A percentile compares a stretch with the other conserved stretches of the same genome.
These are phyloP conservation scores for Diacarnus erythraeanus DNA, from an alignment of 37 sponge, comb jelly and placozoan species.

Conservation along the genomic window DNA sequence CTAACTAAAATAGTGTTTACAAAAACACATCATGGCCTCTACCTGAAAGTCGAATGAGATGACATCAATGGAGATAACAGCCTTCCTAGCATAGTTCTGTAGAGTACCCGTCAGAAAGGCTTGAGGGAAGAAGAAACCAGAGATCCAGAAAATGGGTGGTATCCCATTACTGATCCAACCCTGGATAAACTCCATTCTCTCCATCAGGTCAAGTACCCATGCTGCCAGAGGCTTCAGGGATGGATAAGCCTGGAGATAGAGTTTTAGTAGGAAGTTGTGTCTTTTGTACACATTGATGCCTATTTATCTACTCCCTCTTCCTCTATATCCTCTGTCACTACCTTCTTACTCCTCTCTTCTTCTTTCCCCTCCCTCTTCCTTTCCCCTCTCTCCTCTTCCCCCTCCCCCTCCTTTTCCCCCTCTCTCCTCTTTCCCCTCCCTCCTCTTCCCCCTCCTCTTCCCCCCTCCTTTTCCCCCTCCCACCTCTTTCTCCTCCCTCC, in stretches of 20 bases:
- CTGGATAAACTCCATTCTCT: constrained; percentile 81
- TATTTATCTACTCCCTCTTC: too few species aligned
- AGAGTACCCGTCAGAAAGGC: constrained; percentile 98
- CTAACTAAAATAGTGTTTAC: too few species aligned
- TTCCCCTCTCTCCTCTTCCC: neutral
- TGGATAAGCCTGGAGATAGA: constrained; percentile 81
- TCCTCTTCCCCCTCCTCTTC: neutral
- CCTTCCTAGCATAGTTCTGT: constrained; percentile 94
- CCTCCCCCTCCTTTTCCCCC: constrained; percentile 2
- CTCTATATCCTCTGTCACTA: neutral
- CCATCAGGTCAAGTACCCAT: constrained; percentile 90
- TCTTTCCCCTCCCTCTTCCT: neutral
- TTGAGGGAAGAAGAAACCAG: constrained; percentile 99
- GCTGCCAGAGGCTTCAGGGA: constrained; percentile 97
- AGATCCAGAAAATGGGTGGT: constrained; percentile 91
- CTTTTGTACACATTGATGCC: too few species aligned
- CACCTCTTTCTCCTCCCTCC: neutral
- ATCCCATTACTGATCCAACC: constrained; percentile 89
- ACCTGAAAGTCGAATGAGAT: constrained; percentile 92
- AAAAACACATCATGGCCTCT: neutral
- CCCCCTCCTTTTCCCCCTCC: neutral
- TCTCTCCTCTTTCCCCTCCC: neutral
- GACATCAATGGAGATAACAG: constrained; percentile 92
- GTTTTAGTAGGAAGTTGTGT: neutral
- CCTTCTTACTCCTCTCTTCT: neutral